These are phyloP conservation scores for Neolamprologus sp. DNA, from an alignment of 2,113 vertebrate genomes.

Conservation along the genomic window DNA sequence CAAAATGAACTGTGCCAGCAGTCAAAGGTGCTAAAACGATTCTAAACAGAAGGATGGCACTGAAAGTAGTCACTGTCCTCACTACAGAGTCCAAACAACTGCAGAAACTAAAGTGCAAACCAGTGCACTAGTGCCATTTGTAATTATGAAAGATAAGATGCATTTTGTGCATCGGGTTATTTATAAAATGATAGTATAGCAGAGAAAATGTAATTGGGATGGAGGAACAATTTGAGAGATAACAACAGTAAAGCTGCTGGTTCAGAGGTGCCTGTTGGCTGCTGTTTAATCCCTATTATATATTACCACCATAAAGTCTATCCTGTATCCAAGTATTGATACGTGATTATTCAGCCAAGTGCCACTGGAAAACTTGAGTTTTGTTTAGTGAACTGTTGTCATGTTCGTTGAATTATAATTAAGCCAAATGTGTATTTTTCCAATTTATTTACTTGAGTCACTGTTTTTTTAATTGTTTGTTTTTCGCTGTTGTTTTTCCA, in stretches of 20 bases:
- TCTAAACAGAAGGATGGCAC: not conserved
- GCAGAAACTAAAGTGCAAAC: not conserved
- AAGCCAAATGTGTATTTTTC: conserved; percentile 16
- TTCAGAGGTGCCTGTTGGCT: conserved; percentile 35
- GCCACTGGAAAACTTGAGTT: conserved; percentile 46
- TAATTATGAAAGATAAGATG: conserved; percentile 1
- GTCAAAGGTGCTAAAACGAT: conserved; percentile 50
- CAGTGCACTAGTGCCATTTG: conserved; percentile 15
- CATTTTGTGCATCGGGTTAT: not conserved
- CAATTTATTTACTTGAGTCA: conserved; percentile 7
- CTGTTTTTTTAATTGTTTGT: not conserved
- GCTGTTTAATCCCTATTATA: conserved; percentile 33
- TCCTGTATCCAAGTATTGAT: conserved; percentile 38
- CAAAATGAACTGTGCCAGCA: conserved; percentile 22
- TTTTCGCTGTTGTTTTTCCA: not conserved
- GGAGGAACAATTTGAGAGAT: not conserved
- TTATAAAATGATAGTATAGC: not conserved
- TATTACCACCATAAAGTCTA: conserved; percentile 31
- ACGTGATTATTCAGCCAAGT: conserved; percentile 56
- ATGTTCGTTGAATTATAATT: conserved; percentile 12
- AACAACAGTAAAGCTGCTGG: conserved; percentile 2
- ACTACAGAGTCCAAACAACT: conserved; percentile 14
- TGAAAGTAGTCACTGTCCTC: not conserved
- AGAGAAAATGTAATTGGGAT: not conserved
- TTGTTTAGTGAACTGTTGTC: conserved; percentile 5